Percentiles rank a stretch among this genome's conserved stretches.
Conservation (phyloP, 2,888 invertebrate genomes). For the Ennomos erosarius region DNA sequence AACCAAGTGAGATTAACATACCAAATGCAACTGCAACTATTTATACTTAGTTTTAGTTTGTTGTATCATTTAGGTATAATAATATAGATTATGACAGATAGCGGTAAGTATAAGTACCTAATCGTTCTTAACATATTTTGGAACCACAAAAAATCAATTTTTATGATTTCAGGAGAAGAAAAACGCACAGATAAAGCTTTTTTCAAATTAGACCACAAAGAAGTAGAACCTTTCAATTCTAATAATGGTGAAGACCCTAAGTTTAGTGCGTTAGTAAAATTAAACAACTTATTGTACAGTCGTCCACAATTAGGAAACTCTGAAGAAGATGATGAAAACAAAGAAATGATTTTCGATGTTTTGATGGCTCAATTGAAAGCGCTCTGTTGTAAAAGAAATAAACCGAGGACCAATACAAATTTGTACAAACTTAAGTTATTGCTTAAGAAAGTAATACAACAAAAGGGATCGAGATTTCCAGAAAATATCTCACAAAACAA, state of each 20-base stretch:
- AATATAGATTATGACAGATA: too few relatives aligned
- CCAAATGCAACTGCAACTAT: not conserved
- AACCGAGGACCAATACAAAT: conserved; percentile 40
- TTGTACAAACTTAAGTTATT: conserved; percentile 44
- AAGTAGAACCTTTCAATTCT: conserved; percentile 55
- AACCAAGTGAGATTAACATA: conserved; percentile 34
- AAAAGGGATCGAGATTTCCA: conserved; percentile 25
- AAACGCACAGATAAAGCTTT: conserved; percentile 47
- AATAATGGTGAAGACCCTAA: conserved; percentile 54
- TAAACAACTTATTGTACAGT: conserved; percentile 64
- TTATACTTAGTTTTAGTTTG: too few relatives aligned
- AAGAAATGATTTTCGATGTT: conserved; percentile 71
- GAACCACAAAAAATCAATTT: too few relatives aligned
- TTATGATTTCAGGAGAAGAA: conserved; percentile 39
- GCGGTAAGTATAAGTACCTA: too few relatives aligned
- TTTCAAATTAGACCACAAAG: conserved; percentile 67
- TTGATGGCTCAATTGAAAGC: conserved; percentile 72
- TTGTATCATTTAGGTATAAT: too few relatives aligned
- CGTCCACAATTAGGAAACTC: conserved; percentile 47
- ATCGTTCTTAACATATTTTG: too few relatives aligned
- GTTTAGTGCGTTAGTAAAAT: conserved; percentile 63
- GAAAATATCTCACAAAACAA: conserved; percentile 22
- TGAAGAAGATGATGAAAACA: conserved; percentile 61
- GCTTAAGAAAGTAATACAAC: conserved; percentile 41
- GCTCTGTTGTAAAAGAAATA: conserved; percentile 69